Percentiles rank a stretch among this genome's conserved stretches.
Conservation (phyloP, 2,888 invertebrate species). For the Octonoba sinensis region DNA sequence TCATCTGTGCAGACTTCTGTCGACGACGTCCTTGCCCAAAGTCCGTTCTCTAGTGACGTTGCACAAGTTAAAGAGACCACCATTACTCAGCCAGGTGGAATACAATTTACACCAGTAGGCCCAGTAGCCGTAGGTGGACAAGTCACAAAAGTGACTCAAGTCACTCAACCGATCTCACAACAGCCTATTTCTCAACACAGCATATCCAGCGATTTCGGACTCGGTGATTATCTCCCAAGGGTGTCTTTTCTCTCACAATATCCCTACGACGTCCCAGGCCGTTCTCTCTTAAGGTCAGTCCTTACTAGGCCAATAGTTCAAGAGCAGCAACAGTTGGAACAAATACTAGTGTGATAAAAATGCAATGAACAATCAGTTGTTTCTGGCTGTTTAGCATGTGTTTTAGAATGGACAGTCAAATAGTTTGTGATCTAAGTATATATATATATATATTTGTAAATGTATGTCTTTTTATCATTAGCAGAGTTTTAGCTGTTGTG, state of each 20-base stretch:
- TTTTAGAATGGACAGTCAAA: conserved; percentile 47
- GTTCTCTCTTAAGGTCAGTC: conserved; percentile 23
- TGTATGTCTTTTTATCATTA: conserved; percentile 11
- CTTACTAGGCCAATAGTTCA: conserved; percentile 37
- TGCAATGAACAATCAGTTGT: conserved; percentile 27
- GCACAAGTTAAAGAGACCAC: conserved; percentile 31
- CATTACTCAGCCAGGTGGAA: neutral
- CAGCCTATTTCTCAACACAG: conserved; percentile 47
- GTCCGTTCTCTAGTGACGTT: neutral
- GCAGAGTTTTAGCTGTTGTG: conserved; percentile 27
- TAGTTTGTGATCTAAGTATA: conserved; percentile 38
- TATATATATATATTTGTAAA: too few species aligned
- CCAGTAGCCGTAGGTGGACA: neutral
- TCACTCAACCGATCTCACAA: conserved; percentile 27
- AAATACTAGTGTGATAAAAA: conserved; percentile 51
- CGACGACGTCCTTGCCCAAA: conserved; percentile 9
- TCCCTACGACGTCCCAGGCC: conserved; percentile 43
- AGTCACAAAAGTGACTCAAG: conserved; percentile 35
- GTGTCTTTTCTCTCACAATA: conserved; percentile 48
- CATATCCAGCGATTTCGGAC: conserved; percentile 12
- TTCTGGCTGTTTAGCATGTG: conserved; percentile 4
- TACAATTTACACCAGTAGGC: conserved; percentile 1
- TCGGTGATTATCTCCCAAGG: conserved; percentile 26
- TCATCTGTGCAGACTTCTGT: conserved; percentile 22
- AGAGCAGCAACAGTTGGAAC: conserved; percentile 48